phyloP scores from a whole-genome alignment of 2,113 vertebrate species.

The Ammospiza nelsoni region DNA sequence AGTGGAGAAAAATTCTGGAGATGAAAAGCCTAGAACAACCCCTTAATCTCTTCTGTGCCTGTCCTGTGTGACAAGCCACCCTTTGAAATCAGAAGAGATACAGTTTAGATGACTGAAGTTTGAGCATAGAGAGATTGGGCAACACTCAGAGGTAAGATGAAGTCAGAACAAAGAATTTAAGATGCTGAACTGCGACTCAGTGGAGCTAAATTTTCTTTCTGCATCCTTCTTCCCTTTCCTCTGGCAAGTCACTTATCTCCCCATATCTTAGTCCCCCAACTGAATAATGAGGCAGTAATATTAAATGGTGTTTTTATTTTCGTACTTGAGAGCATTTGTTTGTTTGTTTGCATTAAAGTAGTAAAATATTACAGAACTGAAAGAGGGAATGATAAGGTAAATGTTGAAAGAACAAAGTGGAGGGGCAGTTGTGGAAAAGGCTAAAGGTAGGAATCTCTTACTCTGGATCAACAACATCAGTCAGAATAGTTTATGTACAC shows the following conservation, averaged over 20 bases:
- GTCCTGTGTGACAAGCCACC: conserved; percentile 28
- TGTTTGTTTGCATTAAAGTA: not conserved
- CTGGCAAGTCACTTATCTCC: conserved; percentile 11
- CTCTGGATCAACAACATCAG: not conserved
- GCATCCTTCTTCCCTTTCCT: conserved; percentile 21
- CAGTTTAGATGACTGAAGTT: not conserved
- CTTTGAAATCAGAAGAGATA: conserved; percentile 28
- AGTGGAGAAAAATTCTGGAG: not conserved
- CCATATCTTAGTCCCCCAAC: not conserved
- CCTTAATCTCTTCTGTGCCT: not conserved
- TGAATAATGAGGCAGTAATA: conserved; percentile 22
- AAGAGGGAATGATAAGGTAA: not conserved
- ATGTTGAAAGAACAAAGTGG: not conserved
- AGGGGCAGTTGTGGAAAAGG: not conserved
- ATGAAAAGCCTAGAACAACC: conserved; percentile 25
- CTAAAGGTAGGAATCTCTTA: not conserved
- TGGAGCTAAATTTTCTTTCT: conserved; percentile 34
- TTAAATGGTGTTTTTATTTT: not conserved
- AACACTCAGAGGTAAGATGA: conserved; percentile 22
- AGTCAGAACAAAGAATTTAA: conserved; percentile 38
- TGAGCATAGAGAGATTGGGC: conserved; percentile 4
- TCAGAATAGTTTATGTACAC: not conserved
- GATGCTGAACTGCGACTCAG: conserved; percentile 32
- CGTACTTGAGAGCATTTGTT: not conserved
- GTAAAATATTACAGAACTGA: not conserved